Conservation (phyloP, 2,888 invertebrate species). For the Sesia bembeciformis region DNA sequence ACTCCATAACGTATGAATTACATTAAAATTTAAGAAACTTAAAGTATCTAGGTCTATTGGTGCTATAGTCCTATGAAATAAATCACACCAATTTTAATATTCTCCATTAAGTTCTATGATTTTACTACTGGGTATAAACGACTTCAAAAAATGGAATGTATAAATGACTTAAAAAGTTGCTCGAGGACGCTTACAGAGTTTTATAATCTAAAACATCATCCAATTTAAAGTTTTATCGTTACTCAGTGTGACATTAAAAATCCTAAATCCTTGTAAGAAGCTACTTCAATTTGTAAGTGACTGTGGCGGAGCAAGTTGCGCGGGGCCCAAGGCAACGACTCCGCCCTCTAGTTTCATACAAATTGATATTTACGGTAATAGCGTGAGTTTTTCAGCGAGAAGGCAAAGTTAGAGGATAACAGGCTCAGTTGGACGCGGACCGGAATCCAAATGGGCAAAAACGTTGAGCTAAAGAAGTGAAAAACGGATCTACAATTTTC, state of each 20-base stretch:
- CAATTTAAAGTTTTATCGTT: conserved; percentile 39
- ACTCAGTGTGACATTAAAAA: conserved; percentile 39
- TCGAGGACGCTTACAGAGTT: not conserved
- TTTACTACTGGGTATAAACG: not conserved
- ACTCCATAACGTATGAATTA: no score
- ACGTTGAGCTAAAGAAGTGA: conserved; percentile 51
- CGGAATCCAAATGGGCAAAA: conserved; percentile 61
- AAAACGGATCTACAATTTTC: conserved; percentile 53
- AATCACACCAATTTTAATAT: no score
- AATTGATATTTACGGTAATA: conserved; percentile 75
- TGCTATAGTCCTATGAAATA: no score
- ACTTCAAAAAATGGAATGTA: not conserved
- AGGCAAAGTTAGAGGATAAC: conserved; percentile 62
- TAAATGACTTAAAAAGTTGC: not conserved
- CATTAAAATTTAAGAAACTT: no score
- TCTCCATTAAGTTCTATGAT: not conserved
- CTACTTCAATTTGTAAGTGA: conserved; percentile 61
- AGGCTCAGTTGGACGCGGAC: conserved; percentile 56
- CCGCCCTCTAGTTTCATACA: conserved; percentile 69
- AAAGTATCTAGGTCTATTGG: no score
- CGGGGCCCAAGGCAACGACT: conserved; percentile 32
- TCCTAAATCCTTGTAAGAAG: conserved; percentile 47
- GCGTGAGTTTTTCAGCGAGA: conserved; percentile 65
- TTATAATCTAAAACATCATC: conserved; percentile 6
- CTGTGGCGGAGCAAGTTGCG: conserved; percentile 43